These are phyloP conservation scores for Drosophila funebris DNA, from an alignment of 1,140 invertebrate genomes.

Conservation along the genomic window DNA sequence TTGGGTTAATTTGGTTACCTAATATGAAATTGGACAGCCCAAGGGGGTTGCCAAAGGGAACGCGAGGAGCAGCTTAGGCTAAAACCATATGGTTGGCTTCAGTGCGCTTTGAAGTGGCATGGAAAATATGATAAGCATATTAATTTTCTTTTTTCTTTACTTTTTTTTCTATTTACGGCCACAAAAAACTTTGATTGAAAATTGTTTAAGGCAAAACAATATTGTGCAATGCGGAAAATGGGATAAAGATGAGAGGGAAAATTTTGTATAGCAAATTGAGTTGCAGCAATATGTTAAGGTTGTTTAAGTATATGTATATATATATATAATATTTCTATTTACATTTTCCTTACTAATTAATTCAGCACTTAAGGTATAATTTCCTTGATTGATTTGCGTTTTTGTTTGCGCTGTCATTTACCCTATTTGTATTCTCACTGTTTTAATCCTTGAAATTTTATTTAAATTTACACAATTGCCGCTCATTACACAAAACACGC, in stretches of 20 bases:
- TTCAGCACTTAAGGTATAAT: not conserved
- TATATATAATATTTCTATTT: not conserved
- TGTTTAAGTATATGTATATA: too few relatives aligned
- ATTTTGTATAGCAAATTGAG: too few relatives aligned
- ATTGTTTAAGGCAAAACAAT: conserved; percentile 12
- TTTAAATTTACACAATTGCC: conserved; percentile 57
- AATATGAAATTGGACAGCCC: conserved; percentile 27
- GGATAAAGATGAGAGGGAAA: conserved; percentile 6
- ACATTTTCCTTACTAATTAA: not conserved
- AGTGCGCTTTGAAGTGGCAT: conserved; percentile 66
- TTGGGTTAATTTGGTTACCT: conserved; percentile 49
- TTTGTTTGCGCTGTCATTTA: conserved; percentile 11
- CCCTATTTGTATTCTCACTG: not conserved
- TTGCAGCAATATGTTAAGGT: too few relatives aligned
- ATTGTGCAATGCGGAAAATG: not conserved
- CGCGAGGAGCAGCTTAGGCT: conserved; percentile 58
- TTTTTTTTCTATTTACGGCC: conserved; percentile 4
- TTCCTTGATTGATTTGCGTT: conserved; percentile 12
- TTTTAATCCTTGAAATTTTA: conserved; percentile 5
- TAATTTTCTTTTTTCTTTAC: conserved; percentile 27
- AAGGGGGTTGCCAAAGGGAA: conserved; percentile 17
- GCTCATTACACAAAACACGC: conserved; percentile 55
- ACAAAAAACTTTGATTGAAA: conserved; percentile 45
- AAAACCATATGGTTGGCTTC: conserved; percentile 64
- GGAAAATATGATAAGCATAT: conserved; percentile 65